Conservation (phyloP, 2,888 invertebrate species). For the Phalera bucephala region DNA sequence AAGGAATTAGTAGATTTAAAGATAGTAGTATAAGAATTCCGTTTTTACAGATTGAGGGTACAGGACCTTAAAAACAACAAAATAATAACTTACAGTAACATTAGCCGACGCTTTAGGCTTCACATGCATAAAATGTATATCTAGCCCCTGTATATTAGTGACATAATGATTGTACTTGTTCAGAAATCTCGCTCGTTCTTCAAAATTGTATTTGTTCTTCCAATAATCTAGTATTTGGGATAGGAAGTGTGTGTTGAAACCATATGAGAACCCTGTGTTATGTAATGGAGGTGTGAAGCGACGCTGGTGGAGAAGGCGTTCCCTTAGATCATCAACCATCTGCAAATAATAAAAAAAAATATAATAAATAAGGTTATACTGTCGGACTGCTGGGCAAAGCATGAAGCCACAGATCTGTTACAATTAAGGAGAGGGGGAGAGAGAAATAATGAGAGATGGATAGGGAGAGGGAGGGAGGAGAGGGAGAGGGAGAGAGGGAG, state of each 20-base stretch:
- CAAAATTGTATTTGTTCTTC: constrained; percentile 87
- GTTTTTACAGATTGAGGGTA: no score
- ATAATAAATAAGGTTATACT: no score
- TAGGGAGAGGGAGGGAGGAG: no score
- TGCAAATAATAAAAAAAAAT: no score
- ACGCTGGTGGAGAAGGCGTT: constrained; percentile 76
- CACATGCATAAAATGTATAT: constrained; percentile 89
- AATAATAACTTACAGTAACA: constrained; percentile 46
- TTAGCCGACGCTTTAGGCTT: constrained; percentile 72
- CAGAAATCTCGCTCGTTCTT: constrained; percentile 85
- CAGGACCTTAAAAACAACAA: no score
- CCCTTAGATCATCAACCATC: constrained; percentile 78
- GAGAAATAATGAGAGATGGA: no score
- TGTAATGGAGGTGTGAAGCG: constrained; percentile 84
- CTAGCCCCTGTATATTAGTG: constrained; percentile 88
- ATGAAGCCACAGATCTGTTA: no score
- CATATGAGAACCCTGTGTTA: constrained; percentile 89
- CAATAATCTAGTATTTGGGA: constrained; percentile 89
- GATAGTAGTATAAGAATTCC: no score
- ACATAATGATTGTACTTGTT: constrained; percentile 89
- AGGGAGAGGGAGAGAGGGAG: no score
- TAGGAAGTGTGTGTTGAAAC: constrained; percentile 89
- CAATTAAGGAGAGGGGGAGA: no score
- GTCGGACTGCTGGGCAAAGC: no score
- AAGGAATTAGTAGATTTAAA: no score